Conservation (phyloP, 2,797 vertebrate genomes). For the Scolopax rusticola region DNA sequence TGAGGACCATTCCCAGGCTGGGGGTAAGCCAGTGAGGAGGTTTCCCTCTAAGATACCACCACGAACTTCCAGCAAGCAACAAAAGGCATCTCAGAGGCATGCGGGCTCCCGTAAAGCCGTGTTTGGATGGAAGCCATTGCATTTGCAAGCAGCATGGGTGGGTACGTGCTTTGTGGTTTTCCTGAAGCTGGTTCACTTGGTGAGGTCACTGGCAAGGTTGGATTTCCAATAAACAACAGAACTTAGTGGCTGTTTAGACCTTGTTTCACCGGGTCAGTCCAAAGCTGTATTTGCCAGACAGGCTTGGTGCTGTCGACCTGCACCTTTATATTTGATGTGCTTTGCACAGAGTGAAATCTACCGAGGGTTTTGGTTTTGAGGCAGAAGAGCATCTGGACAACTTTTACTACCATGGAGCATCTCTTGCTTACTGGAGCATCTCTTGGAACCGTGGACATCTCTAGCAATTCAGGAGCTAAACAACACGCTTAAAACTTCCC, state of each 20-base stretch:
- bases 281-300: neutral
- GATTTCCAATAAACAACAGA: neutral
- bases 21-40: neutral
- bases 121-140: accelerated
- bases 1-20: neutral
- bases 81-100: neutral
- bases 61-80: neutral
- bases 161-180: neutral
- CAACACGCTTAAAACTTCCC: accelerated
- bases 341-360: neutral
- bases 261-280: neutral
- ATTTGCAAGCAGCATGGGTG: neutral
- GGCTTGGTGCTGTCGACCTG: neutral
- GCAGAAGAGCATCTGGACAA: neutral
- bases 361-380: neutral
- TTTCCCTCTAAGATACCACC: neutral
- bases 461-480: neutral
- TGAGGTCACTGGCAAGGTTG: neutral
- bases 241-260: neutral
- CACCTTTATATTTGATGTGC: accelerated
- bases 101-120: neutral
- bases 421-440: neutral
- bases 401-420: neutral
- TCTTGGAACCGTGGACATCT: neutral
- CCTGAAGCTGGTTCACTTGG: neutral